A percentile compares a stretch with the other conserved stretches of the same genome.
Evolutionary conservation across 2,797 vertebrate species (phyloP).

Genomic region (Hemibagrus guttatus): DNA sequence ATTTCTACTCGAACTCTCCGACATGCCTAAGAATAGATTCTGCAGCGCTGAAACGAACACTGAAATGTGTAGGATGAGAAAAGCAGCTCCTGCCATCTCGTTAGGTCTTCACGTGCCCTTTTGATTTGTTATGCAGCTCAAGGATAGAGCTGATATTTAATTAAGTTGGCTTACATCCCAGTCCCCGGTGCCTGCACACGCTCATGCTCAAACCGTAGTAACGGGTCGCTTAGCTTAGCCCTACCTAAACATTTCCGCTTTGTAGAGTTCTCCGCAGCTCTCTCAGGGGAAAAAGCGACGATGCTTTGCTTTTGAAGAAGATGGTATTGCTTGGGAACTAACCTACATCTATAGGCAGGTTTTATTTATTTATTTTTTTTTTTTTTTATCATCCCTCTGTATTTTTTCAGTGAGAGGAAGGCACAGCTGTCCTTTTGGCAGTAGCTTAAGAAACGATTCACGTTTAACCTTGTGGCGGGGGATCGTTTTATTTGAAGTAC

Average conservation of each 20-base stretch:
- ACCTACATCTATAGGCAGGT: not conserved
- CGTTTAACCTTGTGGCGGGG: not conserved
- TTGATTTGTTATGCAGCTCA: constrained; percentile 50
- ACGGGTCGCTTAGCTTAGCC: constrained; percentile 24
- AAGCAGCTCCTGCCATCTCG: constrained; percentile 17
- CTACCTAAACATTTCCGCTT: constrained; percentile 23
- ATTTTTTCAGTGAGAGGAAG: not conserved
- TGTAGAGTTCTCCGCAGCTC: constrained; percentile 23
- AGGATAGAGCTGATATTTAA: constrained; percentile 52
- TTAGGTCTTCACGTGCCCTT: constrained; percentile 44
- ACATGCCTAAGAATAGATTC: not conserved
- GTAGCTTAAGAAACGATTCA: not conserved
- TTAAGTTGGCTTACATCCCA: constrained; percentile 47
- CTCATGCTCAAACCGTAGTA: constrained; percentile 38
- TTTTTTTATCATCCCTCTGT: not conserved
- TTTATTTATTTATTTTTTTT: not conserved
- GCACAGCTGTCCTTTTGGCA: not conserved
- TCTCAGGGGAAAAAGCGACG: constrained; percentile 9
- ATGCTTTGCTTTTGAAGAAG: constrained; percentile 4
- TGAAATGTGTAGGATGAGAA: constrained; percentile 10
- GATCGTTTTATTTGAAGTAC: not conserved
- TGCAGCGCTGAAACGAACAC: not conserved
- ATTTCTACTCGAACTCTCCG: not conserved
- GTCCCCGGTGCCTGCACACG: constrained; percentile 17
- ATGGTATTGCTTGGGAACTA: constrained; percentile 10